Evolutionary conservation across 2,888 invertebrate genomes (phyloP).

Genomic region (Harpalus rufipes): DNA sequence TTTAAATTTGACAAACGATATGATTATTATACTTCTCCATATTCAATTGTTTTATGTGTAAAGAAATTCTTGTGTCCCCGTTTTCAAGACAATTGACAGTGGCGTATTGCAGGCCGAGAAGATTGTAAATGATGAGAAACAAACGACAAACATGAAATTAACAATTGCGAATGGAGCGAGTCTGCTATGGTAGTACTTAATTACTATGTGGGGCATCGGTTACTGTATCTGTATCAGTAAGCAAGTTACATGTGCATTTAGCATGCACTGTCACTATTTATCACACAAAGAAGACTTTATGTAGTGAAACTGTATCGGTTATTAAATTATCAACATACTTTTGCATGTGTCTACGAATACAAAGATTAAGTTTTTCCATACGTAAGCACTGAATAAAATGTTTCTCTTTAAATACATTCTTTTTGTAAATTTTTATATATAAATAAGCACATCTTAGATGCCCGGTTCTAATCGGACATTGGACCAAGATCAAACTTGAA

Average conservation of each 20-base stretch:
- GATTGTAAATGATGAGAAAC: slow-evolving; percentile 56
- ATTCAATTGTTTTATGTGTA: slow-evolving; percentile 6
- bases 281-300: neutral
- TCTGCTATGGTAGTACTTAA: slow-evolving; percentile 26
- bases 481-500: too few relatives aligned
- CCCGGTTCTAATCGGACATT: too few relatives aligned
- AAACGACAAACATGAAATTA: slow-evolving; percentile 55
- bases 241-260: slow-evolving; percentile 18
- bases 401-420: too few relatives aligned
- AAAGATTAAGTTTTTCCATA: too few relatives aligned
- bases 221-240: slow-evolving; percentile 30
- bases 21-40: neutral
- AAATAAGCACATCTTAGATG: too few relatives aligned
- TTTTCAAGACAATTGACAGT: slow-evolving; percentile 39
- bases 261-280: neutral
- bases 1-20: neutral
- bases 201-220: slow-evolving; percentile 43
- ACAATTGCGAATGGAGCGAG: slow-evolving; percentile 55
- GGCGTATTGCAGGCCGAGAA: slow-evolving; percentile 1
- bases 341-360: neutral
- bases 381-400: too few relatives aligned
- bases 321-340: neutral
- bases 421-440: too few relatives aligned
- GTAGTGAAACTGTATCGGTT: neutral
- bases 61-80: slow-evolving; percentile 35